These are phyloP conservation scores for Papio anubis DNA, from an alignment of 2,113 vertebrate species.

Conservation along the genomic window DNA sequence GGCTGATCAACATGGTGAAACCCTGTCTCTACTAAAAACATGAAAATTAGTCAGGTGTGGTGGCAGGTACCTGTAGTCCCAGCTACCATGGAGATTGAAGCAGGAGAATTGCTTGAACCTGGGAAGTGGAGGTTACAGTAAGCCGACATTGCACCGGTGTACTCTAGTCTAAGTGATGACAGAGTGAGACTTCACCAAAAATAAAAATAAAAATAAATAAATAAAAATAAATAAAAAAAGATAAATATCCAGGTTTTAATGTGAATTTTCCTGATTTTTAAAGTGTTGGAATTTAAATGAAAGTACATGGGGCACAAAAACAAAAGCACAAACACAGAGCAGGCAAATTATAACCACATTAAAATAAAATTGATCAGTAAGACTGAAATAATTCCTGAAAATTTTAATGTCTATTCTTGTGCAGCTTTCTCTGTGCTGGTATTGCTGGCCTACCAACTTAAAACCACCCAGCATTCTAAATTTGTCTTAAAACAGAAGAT, in stretches of 20 bases:
- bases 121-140: too few species aligned
- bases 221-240: too few species aligned
- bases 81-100: too few species aligned
- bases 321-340: background rate
- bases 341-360: background rate
- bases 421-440: background rate
- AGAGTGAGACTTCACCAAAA: too few species aligned
- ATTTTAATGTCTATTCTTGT: background rate
- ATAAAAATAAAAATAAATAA: too few species aligned
- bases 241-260: background rate
- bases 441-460: background rate
- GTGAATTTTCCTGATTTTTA: background rate
- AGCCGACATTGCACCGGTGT: fast-evolving
- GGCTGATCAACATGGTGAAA: too few species aligned
- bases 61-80: too few species aligned
- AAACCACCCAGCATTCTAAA: background rate
- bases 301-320: background rate
- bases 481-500: background rate
- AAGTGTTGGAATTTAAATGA: background rate
- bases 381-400: background rate
- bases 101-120: too few species aligned
- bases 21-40: too few species aligned
- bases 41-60: too few species aligned
- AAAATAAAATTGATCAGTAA: background rate
- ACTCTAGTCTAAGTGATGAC: too few species aligned